Percentiles rank a stretch among this genome's conserved stretches.
Conservation (phyloP, 2,113 vertebrate genomes). For the Poecile atricapillus region DNA sequence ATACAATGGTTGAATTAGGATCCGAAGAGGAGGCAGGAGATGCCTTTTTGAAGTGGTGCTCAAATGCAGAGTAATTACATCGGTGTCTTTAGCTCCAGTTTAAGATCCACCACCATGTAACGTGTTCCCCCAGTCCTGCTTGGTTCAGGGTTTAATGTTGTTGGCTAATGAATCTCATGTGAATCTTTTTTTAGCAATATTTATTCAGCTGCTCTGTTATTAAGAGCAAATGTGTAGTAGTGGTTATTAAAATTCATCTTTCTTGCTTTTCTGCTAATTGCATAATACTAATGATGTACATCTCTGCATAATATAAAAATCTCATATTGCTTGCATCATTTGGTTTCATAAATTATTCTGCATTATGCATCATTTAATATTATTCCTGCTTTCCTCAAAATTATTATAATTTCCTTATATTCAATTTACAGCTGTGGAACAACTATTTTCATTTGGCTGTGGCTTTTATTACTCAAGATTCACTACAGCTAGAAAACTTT, state of each 20-base stretch:
- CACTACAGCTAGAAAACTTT: constrained; percentile 94
- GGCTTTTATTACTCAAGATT: constrained; percentile 98
- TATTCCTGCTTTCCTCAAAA: constrained; percentile 31
- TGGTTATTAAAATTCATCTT: constrained; percentile 39
- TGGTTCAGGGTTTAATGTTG: not conserved
- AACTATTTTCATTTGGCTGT: constrained; percentile 99
- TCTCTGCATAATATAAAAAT: constrained; percentile 48
- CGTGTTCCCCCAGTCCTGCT: not conserved
- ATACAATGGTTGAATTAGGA: not conserved
- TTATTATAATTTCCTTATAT: constrained; percentile 35
- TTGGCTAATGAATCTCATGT: not conserved
- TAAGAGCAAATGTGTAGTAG: not conserved
- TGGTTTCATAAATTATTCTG: constrained; percentile 72
- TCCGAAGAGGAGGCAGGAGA: not conserved
- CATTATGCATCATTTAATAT: constrained; percentile 27
- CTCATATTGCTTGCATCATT: constrained; percentile 37
- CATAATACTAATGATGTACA: constrained; percentile 21
- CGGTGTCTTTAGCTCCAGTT: not conserved
- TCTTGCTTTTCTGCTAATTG: constrained; percentile 51
- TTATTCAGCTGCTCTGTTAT: constrained; percentile 29
- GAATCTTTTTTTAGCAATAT: constrained; percentile 4
- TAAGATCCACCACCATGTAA: not conserved
- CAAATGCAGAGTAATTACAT: not conserved
- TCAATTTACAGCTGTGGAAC: constrained; percentile 91
- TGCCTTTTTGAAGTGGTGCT: not conserved